Base-by-base conservation (phyloP, 2,888 invertebrate species). In the Conchocele bisecta region DNA sequence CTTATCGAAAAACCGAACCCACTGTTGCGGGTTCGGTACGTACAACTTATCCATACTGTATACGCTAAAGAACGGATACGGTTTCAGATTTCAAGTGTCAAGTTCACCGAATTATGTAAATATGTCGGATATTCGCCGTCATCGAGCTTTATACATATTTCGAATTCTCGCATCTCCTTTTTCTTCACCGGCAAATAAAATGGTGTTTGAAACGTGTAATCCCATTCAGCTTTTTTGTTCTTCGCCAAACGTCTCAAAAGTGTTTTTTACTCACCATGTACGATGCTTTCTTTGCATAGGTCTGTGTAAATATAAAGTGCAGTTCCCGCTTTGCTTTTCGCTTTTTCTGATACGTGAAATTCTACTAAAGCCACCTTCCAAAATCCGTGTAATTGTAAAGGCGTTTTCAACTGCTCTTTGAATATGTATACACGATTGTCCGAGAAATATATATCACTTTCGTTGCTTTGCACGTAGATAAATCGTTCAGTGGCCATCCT, bases 11-110 rank as follows among this genome's bases (percentile, higher is more conserved):
- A 53, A 61, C 20, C 56, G 17, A 13, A 74, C 53, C 65, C 69
- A 74, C 28, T 65, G 65, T 35, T 69, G 31, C 15, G 59, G 22
- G 56, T 73, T 65, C 11, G 73, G 73, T 13, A 73, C 35, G 37
- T 73, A 73, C n/a, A 68, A 13, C 22, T 64, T 67, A 26, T 44
- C 46, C 15, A n/a, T n/a, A n/a, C n/a, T n/a, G n/a, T n/a, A n/a
- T n/a, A n/a, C n/a, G 35, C n/a, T 54, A 29, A 31, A 13, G 35
- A 53, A 33, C 17, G 50, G 53, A 29, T 63, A 51, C 31, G 51
- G 53, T 31, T 63, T 63, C 17, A 51, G 33, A 28, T 63, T n/a
- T n/a, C 53, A 53, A 59, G 46, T 42, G 63, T 63, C 5, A 63
- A n/a, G 15, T 33, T 13, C 63, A 53, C 17, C 33, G 42, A 44